Evolutionary conservation across 2,888 invertebrate species (phyloP), one percentile per base, ranked within the genome.

Genomic region (Orchesellides sinensis): DNA sequence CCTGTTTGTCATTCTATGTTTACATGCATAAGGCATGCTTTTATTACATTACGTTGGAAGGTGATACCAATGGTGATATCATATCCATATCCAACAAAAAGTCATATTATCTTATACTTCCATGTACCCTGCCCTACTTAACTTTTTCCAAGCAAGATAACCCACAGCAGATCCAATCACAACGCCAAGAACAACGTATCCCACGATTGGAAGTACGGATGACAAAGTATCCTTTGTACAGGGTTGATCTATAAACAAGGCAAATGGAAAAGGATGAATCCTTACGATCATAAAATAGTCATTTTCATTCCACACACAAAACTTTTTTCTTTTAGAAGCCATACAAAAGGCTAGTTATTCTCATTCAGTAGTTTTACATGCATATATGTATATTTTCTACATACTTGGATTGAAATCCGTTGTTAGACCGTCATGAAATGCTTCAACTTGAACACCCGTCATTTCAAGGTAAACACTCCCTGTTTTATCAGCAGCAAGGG

Each of bases 391-490:
- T n/a, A n/a, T n/a, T n/a, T n/a, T n/a, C n/a, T n/a, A n/a, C 61
- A 12, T 80, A 80, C 79, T 80, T 80, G 35, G 23, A 49, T 72
- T 80, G 56, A 80, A 80, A 21, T 66, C 59, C 45, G 65, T 27
- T 35, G 65, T 61, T 23, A 68, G 27, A 29, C 68, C 68, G 8
- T 47, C 47, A 27, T 81, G 73, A 17, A 73, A 74, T 25, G 80
- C 80, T 35, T 81, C 80, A 14, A 81, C 32, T 74, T 81, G 79
- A 32, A 80, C 52, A 25, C 49, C 56, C 27, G 17, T 70, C 78
- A 80, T 72, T 45, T 72, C 72, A 40, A 80, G 66, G 72, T 59
- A 66, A 66, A 80, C 79, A 49, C 66, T 80, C 6, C 72, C 79
- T 29, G 72, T 72, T 45, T 65, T 59, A 63, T 80, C 79, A 47